Evolutionary conservation across 2,113 vertebrate genomes (phyloP).

Genomic region (Saguinus imperator): DNA sequence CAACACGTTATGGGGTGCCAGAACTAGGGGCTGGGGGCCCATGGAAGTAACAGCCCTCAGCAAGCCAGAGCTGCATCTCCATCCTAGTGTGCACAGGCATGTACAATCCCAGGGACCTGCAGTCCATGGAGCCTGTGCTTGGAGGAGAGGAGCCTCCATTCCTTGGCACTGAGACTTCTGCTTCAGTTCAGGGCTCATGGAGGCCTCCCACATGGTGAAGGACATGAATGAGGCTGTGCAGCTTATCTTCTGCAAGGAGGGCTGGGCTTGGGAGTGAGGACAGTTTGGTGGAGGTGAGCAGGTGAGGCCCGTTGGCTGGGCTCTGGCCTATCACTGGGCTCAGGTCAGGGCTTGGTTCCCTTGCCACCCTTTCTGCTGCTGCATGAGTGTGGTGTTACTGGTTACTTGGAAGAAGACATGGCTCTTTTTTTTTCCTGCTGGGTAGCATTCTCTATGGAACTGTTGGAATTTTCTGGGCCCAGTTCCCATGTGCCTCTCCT

Average conservation of each 20-base stretch:
- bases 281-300: accelerated
- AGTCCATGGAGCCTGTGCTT: conserved; percentile 32
- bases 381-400: not conserved
- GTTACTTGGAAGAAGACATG: not conserved
- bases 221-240: conserved; percentile 93
- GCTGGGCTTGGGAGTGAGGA: conserved; percentile 79
- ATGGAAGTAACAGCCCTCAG: conserved; percentile 68
- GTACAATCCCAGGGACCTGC: conserved; percentile 81
- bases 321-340: not conserved
- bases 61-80: conserved; percentile 87
- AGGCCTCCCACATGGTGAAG: conserved; percentile 88
- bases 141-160: conserved; percentile 82
- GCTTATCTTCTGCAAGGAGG: conserved; percentile 89
- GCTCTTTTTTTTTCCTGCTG: not conserved
- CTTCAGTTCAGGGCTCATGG: conserved; percentile 89
- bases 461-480: not conserved
- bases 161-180: conserved; percentile 94
- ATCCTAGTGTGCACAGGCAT: conserved; percentile 97
- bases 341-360: not conserved
- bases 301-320: not conserved
- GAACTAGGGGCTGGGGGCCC: conserved; percentile 15
- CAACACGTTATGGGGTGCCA: conserved; percentile 67
- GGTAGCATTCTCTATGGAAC: not conserved
- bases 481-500: not conserved
- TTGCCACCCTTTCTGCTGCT: not conserved